phyloP scores from a whole-genome alignment of 2,113 vertebrate species.

The Corynorhinus townsendii region DNA sequence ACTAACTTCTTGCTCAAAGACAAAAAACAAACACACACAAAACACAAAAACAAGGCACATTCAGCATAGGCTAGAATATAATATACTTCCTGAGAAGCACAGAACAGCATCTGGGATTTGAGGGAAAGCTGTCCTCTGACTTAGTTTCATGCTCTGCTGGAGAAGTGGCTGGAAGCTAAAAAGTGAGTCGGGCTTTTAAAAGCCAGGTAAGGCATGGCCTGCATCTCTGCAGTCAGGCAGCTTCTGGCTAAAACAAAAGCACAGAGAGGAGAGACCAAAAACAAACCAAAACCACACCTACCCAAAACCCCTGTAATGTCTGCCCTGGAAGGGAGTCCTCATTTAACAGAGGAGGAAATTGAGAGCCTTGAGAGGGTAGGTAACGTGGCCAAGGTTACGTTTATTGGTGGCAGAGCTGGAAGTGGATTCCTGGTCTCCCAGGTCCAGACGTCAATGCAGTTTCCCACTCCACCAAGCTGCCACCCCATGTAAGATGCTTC shows the following conservation, averaged over 20 bases:
- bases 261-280: not conserved
- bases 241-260: not conserved
- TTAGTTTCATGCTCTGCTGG: not conserved
- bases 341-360: not conserved
- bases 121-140: not conserved
- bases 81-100: not conserved
- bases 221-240: not conserved
- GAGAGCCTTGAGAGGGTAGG: not conserved
- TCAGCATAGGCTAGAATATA: not conserved
- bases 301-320: not conserved
- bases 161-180: not conserved
- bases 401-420: not conserved
- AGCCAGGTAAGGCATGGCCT: not conserved
- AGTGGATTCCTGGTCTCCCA: not conserved
- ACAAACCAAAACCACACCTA: not conserved
- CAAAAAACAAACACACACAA: not conserved
- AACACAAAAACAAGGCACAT: not conserved
- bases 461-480: not conserved
- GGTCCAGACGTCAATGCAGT: not conserved
- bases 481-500: constrained; percentile 9
- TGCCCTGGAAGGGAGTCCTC: not conserved
- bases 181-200: not conserved
- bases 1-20: not conserved
- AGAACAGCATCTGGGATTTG: not conserved
- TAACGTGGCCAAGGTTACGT: not conserved